These are phyloP conservation scores for Chaetodon trifascialis DNA, from an alignment of 2,113 vertebrate genomes.

Conservation along the genomic window DNA sequence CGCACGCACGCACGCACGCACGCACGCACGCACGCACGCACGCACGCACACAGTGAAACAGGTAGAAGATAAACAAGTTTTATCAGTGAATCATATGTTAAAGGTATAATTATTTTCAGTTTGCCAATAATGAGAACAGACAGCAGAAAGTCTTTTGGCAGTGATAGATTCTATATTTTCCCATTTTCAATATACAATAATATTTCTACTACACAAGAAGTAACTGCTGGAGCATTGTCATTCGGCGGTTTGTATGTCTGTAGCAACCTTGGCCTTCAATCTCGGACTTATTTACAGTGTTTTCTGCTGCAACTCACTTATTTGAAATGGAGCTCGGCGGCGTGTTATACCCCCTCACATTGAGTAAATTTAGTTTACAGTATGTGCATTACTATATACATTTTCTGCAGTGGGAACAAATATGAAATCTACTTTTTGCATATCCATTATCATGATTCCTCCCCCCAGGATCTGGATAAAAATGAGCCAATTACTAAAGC, in stretches of 20 bases:
- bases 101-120: slow-evolving; percentile 12
- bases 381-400: slow-evolving; percentile 74
- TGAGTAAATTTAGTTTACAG: slow-evolving; percentile 67
- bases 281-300: slow-evolving; percentile 60
- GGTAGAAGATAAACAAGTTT: background rate
- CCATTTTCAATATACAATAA: slow-evolving; percentile 49
- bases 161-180: slow-evolving; percentile 59
- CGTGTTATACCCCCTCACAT: background rate
- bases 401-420: slow-evolving; percentile 23
- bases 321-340: slow-evolving; percentile 31
- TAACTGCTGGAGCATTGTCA: slow-evolving; percentile 26
- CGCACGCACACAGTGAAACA: background rate
- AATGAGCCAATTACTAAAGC: slow-evolving; percentile 6
- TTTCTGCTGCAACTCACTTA: slow-evolving; percentile 13
- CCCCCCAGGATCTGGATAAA: slow-evolving; percentile 9
- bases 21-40: background rate
- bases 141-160: slow-evolving; percentile 3
- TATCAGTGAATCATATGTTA: background rate
- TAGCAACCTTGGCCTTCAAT: slow-evolving; percentile 6
- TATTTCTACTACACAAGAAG: slow-evolving; percentile 51
- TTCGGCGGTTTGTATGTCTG: slow-evolving; percentile 26
- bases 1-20: background rate
- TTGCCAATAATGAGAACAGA: slow-evolving; percentile 18
- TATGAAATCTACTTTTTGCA: slow-evolving; percentile 16
- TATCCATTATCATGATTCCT: background rate